phyloP scores from a whole-genome alignment of 2,888 invertebrate species.

The Scrobipalpa costella region DNA sequence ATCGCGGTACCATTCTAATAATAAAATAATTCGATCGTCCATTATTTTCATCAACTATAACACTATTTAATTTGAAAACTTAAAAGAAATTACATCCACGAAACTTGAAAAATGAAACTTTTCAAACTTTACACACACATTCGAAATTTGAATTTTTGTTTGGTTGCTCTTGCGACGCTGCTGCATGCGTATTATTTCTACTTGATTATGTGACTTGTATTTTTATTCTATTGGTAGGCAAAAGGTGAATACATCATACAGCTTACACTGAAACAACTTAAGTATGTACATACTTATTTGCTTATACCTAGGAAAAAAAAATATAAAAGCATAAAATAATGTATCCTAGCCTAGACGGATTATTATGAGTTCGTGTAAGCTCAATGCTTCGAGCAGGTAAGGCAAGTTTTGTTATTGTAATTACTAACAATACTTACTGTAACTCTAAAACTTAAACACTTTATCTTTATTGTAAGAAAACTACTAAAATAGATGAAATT shows the following conservation, averaged over 20 bases:
- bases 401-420: too few relatives aligned
- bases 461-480: too few relatives aligned
- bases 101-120: neutral
- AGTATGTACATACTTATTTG: too few relatives aligned
- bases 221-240: neutral
- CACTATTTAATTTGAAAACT: neutral
- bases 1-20: conserved; percentile 68
- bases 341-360: too few relatives aligned
- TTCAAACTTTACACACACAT: neutral
- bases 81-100: neutral
- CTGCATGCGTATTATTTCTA: neutral
- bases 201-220: neutral
- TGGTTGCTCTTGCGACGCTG: neutral
- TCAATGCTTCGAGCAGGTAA: too few relatives aligned
- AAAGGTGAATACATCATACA: neutral
- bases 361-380: too few relatives aligned
- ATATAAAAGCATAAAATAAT: too few relatives aligned
- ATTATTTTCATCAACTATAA: conserved; percentile 35
- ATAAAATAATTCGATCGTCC: conserved; percentile 52
- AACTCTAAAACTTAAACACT: too few relatives aligned
- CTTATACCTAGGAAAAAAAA: too few relatives aligned
- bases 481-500: too few relatives aligned
- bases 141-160: conserved; percentile 2
- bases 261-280: neutral
- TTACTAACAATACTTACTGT: too few relatives aligned